Conservation (phyloP, 1,140 invertebrate genomes). For the Aphelenchoides besseyi region DNA sequence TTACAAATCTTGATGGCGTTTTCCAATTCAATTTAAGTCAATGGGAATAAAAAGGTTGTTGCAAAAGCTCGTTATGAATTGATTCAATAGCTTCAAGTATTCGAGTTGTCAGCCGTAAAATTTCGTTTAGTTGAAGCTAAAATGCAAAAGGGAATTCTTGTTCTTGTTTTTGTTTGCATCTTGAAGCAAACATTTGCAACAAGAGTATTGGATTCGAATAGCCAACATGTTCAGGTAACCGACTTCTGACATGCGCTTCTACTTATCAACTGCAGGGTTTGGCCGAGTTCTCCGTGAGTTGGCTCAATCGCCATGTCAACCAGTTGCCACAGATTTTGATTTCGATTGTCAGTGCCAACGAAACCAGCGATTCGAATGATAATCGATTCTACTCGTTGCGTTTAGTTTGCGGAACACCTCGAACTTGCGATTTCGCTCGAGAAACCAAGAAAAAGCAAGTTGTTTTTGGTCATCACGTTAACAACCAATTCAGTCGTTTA, state of each 20-base stretch:
- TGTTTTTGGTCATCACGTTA: not conserved
- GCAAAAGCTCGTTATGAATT: no score
- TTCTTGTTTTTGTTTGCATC: not conserved
- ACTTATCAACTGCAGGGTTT: not conserved
- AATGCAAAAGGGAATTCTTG: not conserved
- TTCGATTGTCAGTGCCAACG: not conserved
- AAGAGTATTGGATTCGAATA: not conserved
- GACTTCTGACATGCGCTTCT: no score
- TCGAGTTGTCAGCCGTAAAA: not conserved
- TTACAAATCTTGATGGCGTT: no score
- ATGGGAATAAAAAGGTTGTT: no score
- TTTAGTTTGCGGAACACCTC: not conserved
- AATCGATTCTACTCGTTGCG: not conserved
- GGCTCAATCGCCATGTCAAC: not conserved
- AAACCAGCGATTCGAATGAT: not conserved
- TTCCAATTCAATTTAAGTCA: no score
- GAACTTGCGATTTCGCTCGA: not conserved
- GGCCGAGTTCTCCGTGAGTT: not conserved
- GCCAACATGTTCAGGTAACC: no score
- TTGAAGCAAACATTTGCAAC: not conserved
- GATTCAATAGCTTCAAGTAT: not conserved
- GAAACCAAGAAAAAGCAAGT: not conserved
- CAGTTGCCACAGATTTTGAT: not conserved
- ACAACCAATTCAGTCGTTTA: not conserved
- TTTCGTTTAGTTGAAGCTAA: not conserved